Evolutionary conservation across 2,888 invertebrate species (phyloP), one percentile per base, ranked within the genome.

Genomic region (Elegia similella): DNA sequence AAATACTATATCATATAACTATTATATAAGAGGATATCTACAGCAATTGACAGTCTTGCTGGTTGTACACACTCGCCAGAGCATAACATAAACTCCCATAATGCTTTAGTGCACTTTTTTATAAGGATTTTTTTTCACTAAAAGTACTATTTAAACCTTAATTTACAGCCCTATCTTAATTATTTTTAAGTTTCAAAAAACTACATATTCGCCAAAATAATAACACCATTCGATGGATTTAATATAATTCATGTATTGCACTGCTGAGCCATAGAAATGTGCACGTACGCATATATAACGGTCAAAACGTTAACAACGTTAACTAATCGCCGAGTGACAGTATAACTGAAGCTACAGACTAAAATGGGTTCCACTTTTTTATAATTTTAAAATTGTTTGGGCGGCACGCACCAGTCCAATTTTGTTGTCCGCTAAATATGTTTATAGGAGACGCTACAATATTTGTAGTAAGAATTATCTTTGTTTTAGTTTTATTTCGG

Each of bases 1-100:
- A 90, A 91, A 91, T 91, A 90, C 88, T 89, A 85, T 89, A 82
- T 88, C 69, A 82, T 86, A 79, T 86, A 86, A 85, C 86, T 89
- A 88, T 86, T 64, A 38, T 78, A 82, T 84, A 79, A 87, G 80
- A 82, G 81, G 82, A 84, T 87, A 87, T 88, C 86, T 88, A 88
- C 88, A 88, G 88, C 91, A 89, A 87, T 87, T 88, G 88, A 89
- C 90, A 89, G 86, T 86, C 86, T 88, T 87, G 90, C 88, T 87
- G 86, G 78, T 88, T 83, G 83, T 82, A 86, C 82, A 80, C 79
- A 79, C 77, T 80, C 79, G 66, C 68, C 74, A 76, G 77, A 86
- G 83, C 80, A 82, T 79, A 83, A 81, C 75, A 74, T 75, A 75
- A 75, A 71, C 69, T 76, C 75, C 77, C 71, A 70, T 66, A 70